These are phyloP conservation scores for Berghia stephanieae DNA, from an alignment of 1,140 invertebrate genomes.

Conservation along the genomic window DNA sequence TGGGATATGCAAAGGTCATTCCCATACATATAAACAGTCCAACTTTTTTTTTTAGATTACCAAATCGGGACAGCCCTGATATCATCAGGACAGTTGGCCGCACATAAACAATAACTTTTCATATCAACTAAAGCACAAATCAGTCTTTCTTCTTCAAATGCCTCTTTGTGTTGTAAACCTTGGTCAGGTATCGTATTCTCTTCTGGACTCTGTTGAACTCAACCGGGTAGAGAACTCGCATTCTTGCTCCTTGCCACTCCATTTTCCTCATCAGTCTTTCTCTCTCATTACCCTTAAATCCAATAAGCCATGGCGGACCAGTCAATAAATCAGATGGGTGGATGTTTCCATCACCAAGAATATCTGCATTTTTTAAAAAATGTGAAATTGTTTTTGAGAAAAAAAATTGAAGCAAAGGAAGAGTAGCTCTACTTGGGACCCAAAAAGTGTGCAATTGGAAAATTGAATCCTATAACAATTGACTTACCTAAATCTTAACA, in stretches of 20 bases:
- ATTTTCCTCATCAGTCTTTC: slow-evolving; percentile 52
- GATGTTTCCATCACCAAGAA: slow-evolving; percentile 82
- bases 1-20: too few species aligned
- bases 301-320: slow-evolving; percentile 86
- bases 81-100: too few species aligned
- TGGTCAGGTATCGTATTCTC: slow-evolving; percentile 49
- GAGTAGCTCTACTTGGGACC: too few species aligned
- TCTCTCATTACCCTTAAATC: slow-evolving; percentile 84
- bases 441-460: too few species aligned
- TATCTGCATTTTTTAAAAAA: slow-evolving; percentile 70
- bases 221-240: slow-evolving; percentile 44
- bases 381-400: too few species aligned
- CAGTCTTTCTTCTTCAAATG: background rate
- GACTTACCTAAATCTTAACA: too few species aligned
- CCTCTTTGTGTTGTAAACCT: slow-evolving; percentile 48
- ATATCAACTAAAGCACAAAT: background rate
- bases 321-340: slow-evolving; percentile 84
- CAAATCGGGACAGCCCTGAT: too few species aligned
- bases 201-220: slow-evolving; percentile 46
- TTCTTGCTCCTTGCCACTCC: slow-evolving; percentile 46
- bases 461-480: too few species aligned
- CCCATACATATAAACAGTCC: too few species aligned
- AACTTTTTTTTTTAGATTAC: too few species aligned
- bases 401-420: too few species aligned
- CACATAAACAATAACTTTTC: too few species aligned